A percentile compares a stretch with the other conserved stretches of the same genome.
Evolutionary conservation across 1,140 invertebrate genomes (phyloP).

Genomic region (Aphaenogaster floridana): DNA sequence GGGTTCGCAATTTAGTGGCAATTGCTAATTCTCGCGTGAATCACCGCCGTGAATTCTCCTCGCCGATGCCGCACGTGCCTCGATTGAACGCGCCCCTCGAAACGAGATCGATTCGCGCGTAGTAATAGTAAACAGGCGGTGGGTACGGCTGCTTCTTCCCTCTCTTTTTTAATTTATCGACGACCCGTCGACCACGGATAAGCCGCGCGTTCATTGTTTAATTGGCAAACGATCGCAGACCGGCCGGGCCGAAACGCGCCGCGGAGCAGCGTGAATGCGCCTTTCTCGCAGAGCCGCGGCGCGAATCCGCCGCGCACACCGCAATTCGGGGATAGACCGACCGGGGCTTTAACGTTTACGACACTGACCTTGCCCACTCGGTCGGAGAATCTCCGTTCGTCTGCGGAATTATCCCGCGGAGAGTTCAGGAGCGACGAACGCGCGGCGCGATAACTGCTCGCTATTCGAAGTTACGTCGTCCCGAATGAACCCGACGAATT

Average conservation of each 20-base stretch:
- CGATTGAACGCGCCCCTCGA: slow-evolving; percentile 15
- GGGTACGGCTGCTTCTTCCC: neutral
- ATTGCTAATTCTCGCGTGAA: slow-evolving; percentile 10
- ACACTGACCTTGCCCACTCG: slow-evolving; percentile 68
- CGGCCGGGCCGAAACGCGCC: slow-evolving; percentile 42
- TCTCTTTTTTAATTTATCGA: neutral
- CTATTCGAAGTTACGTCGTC: neutral
- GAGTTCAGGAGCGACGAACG: neutral
- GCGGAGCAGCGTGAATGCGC: slow-evolving; percentile 41
- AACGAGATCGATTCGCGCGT: slow-evolving; percentile 37
- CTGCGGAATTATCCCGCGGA: slow-evolving; percentile 1
- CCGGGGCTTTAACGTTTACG: slow-evolving; percentile 37
- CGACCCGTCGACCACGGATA: slow-evolving; percentile 3
- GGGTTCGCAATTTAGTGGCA: neutral
- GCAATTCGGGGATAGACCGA: neutral
- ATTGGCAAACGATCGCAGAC: slow-evolving; percentile 42
- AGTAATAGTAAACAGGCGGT: neutral
- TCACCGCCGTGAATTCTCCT: neutral
- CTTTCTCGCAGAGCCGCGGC: slow-evolving; percentile 39
- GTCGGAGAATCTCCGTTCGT: slow-evolving; percentile 2
- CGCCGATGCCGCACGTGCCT: slow-evolving; percentile 17
- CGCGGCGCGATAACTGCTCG: neutral
- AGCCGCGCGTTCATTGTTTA: slow-evolving; percentile 19
- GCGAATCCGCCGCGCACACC: neutral
- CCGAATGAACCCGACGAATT: neutral